Conservation (phyloP, 2,797 vertebrate genomes). For the Anableps anableps region DNA sequence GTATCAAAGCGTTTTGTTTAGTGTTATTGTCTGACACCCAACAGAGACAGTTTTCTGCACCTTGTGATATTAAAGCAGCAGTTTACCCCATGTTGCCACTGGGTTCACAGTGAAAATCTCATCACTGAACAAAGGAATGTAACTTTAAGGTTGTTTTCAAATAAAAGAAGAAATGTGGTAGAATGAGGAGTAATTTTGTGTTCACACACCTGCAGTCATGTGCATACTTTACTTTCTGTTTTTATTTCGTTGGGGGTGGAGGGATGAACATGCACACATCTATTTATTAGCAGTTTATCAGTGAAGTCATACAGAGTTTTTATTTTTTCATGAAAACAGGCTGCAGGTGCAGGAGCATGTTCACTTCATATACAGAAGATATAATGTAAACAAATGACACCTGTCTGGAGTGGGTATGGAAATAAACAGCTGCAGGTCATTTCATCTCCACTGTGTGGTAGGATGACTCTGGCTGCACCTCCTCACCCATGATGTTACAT, state of each 20-base stretch:
- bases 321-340: neutral
- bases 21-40: neutral
- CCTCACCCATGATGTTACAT: conserved; percentile 25
- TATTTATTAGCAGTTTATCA: neutral
- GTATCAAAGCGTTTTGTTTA: neutral
- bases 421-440: conserved; percentile 39
- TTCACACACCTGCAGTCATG: neutral
- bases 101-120: neutral
- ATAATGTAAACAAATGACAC: conserved; percentile 17
- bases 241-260: neutral
- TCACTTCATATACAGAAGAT: conserved; percentile 1
- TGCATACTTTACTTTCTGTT: neutral
- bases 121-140: neutral
- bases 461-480: conserved; percentile 30
- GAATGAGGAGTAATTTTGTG: neutral
- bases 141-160: neutral
- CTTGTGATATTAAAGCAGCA: too few relatives aligned
- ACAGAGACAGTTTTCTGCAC: neutral
- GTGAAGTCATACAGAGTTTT: neutral
- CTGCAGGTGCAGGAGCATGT: neutral
- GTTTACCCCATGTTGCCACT: neutral
- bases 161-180: neutral
- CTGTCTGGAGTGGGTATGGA: conserved; percentile 11
- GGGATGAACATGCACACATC: neutral
- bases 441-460: conserved; percentile 29